These are phyloP conservation scores for Cephalotes varians DNA, from an alignment of 2,888 invertebrate genomes.

Conservation along the genomic window DNA sequence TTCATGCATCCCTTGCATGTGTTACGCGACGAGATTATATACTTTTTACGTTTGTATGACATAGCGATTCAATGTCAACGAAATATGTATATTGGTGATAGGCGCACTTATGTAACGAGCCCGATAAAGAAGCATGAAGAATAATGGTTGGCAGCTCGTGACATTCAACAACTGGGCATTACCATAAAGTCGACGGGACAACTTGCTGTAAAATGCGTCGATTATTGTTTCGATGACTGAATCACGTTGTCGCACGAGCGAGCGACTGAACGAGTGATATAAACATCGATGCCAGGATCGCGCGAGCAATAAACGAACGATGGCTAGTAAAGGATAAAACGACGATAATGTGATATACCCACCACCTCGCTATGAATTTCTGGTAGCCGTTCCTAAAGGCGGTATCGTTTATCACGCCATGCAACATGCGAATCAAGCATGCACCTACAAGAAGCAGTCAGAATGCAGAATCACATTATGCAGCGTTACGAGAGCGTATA, in stretches of 20 bases:
- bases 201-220: constrained; percentile 38
- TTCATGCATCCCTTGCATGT: neutral
- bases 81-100: constrained; percentile 34
- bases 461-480: constrained; percentile 59
- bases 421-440: constrained; percentile 84
- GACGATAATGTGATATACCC: constrained; percentile 74
- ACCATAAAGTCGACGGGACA: constrained; percentile 43
- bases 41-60: constrained; percentile 1
- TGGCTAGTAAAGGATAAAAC: neutral
- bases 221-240: constrained; percentile 37
- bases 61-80: constrained; percentile 30
- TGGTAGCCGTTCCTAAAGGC: constrained; percentile 80
- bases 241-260: constrained; percentile 20
- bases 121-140: constrained; percentile 43
- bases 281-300: neutral
- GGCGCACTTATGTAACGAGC: constrained; percentile 26
- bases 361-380: constrained; percentile 81
- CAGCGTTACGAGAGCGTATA: constrained; percentile 5
- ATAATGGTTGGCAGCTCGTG: constrained; percentile 32
- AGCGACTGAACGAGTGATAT: neutral
- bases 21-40: neutral
- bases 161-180: constrained; percentile 41
- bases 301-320: constrained; percentile 23
- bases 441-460: constrained; percentile 80
- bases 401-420: constrained; percentile 77